Evolutionary conservation across 2,113 vertebrate genomes (phyloP).

Genomic region (Setophaga kirtlandii): DNA sequence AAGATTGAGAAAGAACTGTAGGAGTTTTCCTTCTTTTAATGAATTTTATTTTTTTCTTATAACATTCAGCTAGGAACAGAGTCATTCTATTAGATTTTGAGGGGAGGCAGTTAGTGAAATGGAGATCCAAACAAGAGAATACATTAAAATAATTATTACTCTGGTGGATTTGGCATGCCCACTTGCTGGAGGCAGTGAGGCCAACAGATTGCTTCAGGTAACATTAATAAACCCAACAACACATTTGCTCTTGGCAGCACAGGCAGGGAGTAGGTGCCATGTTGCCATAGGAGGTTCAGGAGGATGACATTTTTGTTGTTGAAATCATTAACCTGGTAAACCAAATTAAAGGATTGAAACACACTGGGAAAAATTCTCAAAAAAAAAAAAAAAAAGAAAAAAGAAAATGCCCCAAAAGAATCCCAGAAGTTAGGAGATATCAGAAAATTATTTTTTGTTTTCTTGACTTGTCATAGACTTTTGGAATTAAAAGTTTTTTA

Average conservation of each 20-base stretch:
- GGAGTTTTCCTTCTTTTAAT: neutral
- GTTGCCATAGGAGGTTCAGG: slow-evolving; percentile 7
- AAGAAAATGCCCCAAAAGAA: neutral
- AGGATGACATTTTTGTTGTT: neutral
- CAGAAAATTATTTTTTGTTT: neutral
- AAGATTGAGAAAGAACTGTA: neutral
- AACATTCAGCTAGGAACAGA: neutral
- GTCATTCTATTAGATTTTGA: neutral
- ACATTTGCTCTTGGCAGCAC: slow-evolving; percentile 35
- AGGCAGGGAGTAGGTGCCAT: neutral
- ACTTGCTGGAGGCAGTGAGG: neutral
- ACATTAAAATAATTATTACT: neutral
- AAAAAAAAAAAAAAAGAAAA: neutral
- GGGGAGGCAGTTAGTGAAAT: neutral
- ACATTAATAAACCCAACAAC: slow-evolving; percentile 3
- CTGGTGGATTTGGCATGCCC: neutral
- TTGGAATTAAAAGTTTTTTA: neutral
- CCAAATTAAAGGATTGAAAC: neutral
- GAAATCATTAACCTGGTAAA: neutral
- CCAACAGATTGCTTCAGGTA: slow-evolving; percentile 38
- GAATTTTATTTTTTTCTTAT: neutral
- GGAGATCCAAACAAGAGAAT: neutral
- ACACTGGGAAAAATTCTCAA: neutral
- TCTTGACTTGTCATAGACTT: neutral
- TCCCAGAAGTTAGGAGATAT: neutral